These are phyloP conservation scores for Onchidella celtica DNA, from an alignment of 2,888 invertebrate genomes.

Conservation along the genomic window DNA sequence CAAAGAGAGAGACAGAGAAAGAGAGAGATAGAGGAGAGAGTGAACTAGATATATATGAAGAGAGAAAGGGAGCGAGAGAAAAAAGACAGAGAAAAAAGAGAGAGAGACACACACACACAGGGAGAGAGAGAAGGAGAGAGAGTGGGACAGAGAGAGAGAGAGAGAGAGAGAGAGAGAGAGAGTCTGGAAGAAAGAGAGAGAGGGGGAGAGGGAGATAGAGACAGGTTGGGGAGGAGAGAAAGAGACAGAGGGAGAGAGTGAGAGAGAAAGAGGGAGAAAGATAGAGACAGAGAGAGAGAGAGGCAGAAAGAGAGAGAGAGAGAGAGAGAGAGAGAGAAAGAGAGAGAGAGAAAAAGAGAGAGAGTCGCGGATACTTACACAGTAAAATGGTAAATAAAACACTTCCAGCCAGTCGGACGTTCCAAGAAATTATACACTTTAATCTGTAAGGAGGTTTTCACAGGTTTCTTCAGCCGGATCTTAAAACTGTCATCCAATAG, in stretches of 20 bases:
- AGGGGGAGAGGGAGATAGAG: neutral
- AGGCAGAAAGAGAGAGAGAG: neutral
- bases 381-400: conserved; percentile 90
- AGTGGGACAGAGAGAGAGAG: too few relatives aligned
- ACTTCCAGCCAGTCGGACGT: conserved; percentile 90
- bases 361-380: conserved; percentile 84
- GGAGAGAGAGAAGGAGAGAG: neutral
- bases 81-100: too few relatives aligned
- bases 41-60: too few relatives aligned
- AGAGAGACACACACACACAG: too few relatives aligned
- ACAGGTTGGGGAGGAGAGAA: neutral
- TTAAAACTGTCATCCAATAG: conserved; percentile 44
- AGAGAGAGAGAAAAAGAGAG: neutral
- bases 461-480: conserved; percentile 35
- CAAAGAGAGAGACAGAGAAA: neutral
- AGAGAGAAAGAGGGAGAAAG: neutral
- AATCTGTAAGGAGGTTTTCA: conserved; percentile 83
- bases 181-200: too few relatives aligned
- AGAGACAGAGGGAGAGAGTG: neutral
- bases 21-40: neutral
- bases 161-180: neutral
- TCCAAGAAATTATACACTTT: conserved; percentile 90
- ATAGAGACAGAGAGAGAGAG: too few relatives aligned
- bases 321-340: too few relatives aligned
- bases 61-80: neutral